phyloP scores from a whole-genome alignment of 2,797 vertebrate genomes.

The Scleropages formosus region DNA sequence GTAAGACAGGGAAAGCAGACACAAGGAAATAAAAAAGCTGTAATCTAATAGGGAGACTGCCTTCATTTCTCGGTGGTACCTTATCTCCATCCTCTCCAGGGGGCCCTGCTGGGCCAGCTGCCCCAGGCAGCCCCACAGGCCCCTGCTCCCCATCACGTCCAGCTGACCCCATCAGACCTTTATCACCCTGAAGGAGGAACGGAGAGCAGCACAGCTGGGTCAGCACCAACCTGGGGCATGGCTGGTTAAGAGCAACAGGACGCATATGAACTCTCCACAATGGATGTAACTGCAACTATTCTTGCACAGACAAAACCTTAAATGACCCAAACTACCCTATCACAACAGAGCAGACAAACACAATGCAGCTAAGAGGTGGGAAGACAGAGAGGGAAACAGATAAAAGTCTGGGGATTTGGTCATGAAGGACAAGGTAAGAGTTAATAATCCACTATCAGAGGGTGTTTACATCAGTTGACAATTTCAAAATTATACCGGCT shows the following conservation, averaged over 20 bases:
- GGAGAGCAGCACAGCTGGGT: background rate
- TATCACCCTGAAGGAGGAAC: constrained; percentile 73
- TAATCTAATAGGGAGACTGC: background rate
- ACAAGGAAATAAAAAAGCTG: constrained; percentile 8
- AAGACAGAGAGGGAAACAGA: background rate
- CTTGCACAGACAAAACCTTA: constrained; percentile 7
- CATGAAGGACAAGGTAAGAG: background rate
- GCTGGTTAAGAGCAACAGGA: background rate
- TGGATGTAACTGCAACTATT: background rate
- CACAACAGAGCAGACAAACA: constrained; percentile 2
- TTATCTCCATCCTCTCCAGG: constrained; percentile 90
- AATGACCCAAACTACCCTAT: constrained; percentile 26
- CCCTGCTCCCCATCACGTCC: constrained; percentile 82
- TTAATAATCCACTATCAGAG: background rate
- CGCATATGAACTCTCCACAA: background rate
- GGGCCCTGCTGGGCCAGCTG: constrained; percentile 71
- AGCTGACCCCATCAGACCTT: constrained; percentile 72
- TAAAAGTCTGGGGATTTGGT: background rate
- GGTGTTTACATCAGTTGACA: background rate
- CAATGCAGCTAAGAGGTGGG: background rate
- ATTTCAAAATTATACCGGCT: constrained; percentile 70
- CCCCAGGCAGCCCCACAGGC: constrained; percentile 73
- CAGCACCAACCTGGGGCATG: background rate
- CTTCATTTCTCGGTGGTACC: constrained; percentile 59
- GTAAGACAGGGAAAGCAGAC: background rate